Evolutionary conservation across 2,113 vertebrate species (phyloP).

Genomic region (Xyliphius kryptos): DNA sequence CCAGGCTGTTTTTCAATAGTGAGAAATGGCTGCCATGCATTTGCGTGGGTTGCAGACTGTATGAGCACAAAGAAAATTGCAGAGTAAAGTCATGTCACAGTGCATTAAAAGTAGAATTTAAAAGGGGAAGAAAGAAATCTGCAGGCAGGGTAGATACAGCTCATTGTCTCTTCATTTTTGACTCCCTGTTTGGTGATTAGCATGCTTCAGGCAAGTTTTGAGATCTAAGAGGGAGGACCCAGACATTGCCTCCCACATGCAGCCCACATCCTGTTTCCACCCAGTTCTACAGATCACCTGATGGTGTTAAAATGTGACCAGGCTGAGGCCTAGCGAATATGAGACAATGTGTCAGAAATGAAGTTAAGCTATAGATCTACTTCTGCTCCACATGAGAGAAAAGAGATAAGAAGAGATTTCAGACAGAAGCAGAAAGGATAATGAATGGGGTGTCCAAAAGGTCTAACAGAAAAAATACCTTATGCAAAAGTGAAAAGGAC

Average conservation of each 20-base stretch:
- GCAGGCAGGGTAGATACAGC: background rate
- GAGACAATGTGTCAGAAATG: slow-evolving; percentile 78
- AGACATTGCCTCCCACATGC: slow-evolving; percentile 67
- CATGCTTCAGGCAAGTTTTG: slow-evolving; percentile 6
- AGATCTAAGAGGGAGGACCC: slow-evolving; percentile 48
- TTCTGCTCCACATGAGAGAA: slow-evolving; percentile 28
- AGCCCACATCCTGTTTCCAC: slow-evolving; percentile 75
- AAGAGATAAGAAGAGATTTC: slow-evolving; percentile 9
- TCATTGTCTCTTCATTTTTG: background rate
- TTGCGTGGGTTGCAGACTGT: slow-evolving; percentile 5
- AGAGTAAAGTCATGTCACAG: slow-evolving; percentile 22
- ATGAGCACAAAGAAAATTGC: slow-evolving; percentile 14
- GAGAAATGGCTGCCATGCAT: slow-evolving; percentile 4
- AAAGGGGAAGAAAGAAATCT: background rate
- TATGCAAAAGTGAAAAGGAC: background rate
- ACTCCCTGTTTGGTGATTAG: slow-evolving; percentile 11
- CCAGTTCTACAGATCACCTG: slow-evolving; percentile 81
- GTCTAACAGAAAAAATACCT: background rate
- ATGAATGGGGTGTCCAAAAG: background rate
- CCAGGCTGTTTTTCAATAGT: slow-evolving; percentile 11
- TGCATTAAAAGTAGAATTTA: slow-evolving; percentile 13
- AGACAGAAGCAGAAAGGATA: slow-evolving; percentile 14
- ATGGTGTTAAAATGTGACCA: slow-evolving; percentile 78
- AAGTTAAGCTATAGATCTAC: slow-evolving; percentile 65
- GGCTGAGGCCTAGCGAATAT: slow-evolving; percentile 76